Evolutionary conservation across 1,140 invertebrate genomes (phyloP).

Genomic region (Parapsyche elsis): DNA sequence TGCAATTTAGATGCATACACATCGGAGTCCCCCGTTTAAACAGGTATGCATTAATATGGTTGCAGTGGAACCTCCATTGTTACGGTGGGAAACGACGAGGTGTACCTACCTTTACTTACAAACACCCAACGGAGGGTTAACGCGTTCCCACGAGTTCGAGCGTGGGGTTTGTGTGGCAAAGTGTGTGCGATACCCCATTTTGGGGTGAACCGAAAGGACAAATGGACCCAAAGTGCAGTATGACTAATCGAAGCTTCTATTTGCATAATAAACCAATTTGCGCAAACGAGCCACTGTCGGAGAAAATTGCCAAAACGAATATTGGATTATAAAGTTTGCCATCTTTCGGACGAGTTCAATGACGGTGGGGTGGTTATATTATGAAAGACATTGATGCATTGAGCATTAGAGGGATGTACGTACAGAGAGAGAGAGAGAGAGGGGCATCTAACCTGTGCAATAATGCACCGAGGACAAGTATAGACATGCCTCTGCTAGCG

Average conservation of each 20-base stretch:
- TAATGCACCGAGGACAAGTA: conserved; percentile 26
- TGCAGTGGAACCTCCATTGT: conserved; percentile 34
- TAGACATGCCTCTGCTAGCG: neutral
- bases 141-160: conserved; percentile 32
- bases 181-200: conserved; percentile 19
- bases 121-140: conserved; percentile 12
- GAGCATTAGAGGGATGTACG: neutral
- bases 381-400: neutral
- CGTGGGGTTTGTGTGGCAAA: conserved; percentile 5
- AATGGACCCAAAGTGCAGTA: conserved; percentile 18
- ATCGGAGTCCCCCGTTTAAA: conserved; percentile 26
- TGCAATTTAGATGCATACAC: conserved; percentile 38
- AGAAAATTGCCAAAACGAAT: too few species aligned
- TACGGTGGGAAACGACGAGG: conserved; percentile 37
- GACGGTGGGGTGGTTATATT: neutral
- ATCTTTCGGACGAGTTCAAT: neutral
- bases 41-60: conserved; percentile 45
- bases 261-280: conserved; percentile 6
- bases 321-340: too few species aligned
- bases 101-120: neutral
- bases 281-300: neutral
- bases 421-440: too few species aligned
- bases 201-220: conserved; percentile 20
- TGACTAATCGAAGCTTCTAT: neutral
- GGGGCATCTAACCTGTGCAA: conserved; percentile 27